Evolutionary conservation across 2,113 vertebrate species (phyloP).

Genomic region (Cromileptes altivelis): DNA sequence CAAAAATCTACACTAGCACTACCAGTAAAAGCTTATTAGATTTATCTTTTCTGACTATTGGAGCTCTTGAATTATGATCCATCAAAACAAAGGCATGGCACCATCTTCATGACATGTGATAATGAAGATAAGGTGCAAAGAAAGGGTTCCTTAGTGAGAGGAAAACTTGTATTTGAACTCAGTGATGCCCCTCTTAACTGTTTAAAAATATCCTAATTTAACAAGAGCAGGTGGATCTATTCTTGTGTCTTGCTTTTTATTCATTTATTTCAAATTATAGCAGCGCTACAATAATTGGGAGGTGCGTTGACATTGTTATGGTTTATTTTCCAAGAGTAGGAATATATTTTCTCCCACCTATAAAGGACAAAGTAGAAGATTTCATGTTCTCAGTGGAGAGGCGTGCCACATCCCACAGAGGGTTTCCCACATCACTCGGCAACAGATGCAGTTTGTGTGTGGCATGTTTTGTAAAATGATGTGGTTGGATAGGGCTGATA

Average conservation of each 20-base stretch:
- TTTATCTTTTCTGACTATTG: not conserved
- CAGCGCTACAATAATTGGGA: not conserved
- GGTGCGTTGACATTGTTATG: not conserved
- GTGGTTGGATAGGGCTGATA: not conserved
- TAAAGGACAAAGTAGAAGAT: not conserved
- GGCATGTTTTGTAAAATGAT: not conserved
- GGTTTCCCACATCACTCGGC: not conserved
- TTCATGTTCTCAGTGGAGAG: not conserved
- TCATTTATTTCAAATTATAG: not conserved
- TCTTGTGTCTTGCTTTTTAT: not conserved
- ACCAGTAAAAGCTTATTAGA: not conserved
- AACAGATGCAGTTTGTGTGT: not conserved
- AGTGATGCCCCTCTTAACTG: not conserved
- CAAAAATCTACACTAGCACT: not conserved
- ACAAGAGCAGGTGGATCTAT: not conserved
- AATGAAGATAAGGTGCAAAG: too few relatives aligned
- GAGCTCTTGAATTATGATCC: too few relatives aligned
- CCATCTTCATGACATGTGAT: too few relatives aligned
- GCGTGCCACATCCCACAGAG: not conserved
- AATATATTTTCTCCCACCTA: constrained; percentile 1
- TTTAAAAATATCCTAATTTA: not conserved
- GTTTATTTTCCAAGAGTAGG: not conserved
- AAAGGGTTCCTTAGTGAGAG: too few relatives aligned
- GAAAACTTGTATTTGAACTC: too few relatives aligned
- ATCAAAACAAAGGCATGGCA: too few relatives aligned